Evolutionary conservation across 2,888 invertebrate species (phyloP).

Genomic region (Crematogaster levior): DNA sequence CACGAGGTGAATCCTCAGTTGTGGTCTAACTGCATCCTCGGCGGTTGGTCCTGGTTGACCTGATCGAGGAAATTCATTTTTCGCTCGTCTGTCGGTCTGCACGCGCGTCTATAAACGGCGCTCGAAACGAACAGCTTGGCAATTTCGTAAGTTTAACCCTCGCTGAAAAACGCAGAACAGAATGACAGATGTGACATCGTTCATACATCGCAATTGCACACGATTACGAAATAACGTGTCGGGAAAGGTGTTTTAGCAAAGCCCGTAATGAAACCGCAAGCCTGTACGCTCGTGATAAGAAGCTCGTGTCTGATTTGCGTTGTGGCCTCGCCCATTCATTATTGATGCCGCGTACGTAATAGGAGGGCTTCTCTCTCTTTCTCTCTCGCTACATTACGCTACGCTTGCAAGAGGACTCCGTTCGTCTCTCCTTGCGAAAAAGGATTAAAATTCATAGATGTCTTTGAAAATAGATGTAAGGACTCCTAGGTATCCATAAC

Average conservation of each 20-base stretch:
- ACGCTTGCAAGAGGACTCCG: conserved; percentile 42
- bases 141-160: neutral
- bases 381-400: conserved; percentile 15
- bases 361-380: neutral
- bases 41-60: neutral
- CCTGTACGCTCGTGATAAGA: conserved; percentile 64
- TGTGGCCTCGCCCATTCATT: conserved; percentile 64
- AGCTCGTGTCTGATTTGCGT: conserved; percentile 63
- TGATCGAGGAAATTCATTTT: conserved; percentile 23
- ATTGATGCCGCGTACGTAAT: conserved; percentile 66
- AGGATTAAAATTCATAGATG: conserved; percentile 67
- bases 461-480: conserved; percentile 47
- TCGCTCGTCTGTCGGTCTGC: neutral
- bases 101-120: neutral
- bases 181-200: neutral
- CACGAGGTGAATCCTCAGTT: conserved; percentile 51
- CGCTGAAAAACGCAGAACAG: neutral
- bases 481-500: neutral
- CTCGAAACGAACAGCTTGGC: neutral
- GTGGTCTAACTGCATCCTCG: conserved; percentile 55
- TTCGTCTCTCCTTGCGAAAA: conserved; percentile 7
- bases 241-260: neutral
- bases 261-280: conserved; percentile 6
- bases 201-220: neutral
- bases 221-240: neutral